Base-by-base conservation (phyloP, 2,888 invertebrate species). In the Buathra laborator region DNA sequence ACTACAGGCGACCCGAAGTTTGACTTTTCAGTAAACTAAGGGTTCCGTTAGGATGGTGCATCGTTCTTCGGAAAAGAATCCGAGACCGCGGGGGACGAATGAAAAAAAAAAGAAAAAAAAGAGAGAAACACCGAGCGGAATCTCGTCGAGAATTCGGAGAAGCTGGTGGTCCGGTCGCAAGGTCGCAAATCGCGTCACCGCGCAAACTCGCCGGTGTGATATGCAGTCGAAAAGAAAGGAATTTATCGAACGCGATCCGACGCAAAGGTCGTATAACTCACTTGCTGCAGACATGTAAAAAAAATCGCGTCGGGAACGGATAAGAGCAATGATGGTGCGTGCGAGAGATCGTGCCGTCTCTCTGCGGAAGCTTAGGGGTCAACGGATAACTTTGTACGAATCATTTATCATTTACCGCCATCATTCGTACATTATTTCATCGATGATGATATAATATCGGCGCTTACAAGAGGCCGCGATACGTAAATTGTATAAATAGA, bases 141-240 rank as follows among this genome's bases (percentile, higher is more conserved):
- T 68, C 51, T 51, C 51, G 70, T 12, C 37, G 48, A 37, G 51
- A 81, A 56, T 46, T 59, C 32, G 56, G 66, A 56, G 19, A 56
- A 19, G 56, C 56, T 56, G 6, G 53, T 46, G 67, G 46, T 56
- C 66, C 75, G n/a, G 43, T 14, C 56, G 62, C 48, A 59, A 81
- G 74, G 76, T 68, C 72, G 68, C 59, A 51, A 51, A 62, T 43
- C 75, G 68, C 75, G 74, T 76, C 68, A 75, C 62, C 68, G 37
- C 46, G 68, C 68, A 37, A 51, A 16, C 72, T 24, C 12, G 24
- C 12, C 12, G 24, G 24, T 24, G 19, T 24, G 19, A 19, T 56
- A 12, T 24, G 24, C 24, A 59, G 37, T 43, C 12, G 19, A 19
- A 67, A 72, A 72, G 43, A 53, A 43, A 24, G 9, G 56, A 56